Conservation (phyloP, 2,888 invertebrate genomes). For the Iselma pallidipennis region DNA sequence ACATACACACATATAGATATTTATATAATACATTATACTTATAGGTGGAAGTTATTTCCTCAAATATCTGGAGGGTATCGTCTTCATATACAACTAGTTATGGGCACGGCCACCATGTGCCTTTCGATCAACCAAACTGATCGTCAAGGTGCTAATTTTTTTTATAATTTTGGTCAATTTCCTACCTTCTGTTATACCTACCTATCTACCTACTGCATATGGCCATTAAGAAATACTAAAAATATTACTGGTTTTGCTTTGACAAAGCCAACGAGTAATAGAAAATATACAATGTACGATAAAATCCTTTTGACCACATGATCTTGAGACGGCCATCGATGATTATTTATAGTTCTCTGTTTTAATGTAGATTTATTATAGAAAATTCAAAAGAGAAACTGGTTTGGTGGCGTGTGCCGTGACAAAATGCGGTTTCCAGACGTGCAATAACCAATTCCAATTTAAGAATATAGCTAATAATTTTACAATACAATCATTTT, state of each 20-base stretch:
- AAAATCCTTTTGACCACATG: neutral
- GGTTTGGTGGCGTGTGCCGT: slow-evolving; percentile 1
- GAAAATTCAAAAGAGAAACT: neutral
- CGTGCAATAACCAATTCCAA: neutral
- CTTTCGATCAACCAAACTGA: slow-evolving; percentile 19
- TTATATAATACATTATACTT: too few relatives aligned
- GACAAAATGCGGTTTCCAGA: neutral
- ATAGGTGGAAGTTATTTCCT: slow-evolving; percentile 11
- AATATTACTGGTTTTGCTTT: neutral
- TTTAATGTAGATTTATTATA: neutral
- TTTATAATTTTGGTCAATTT: slow-evolving; percentile 35
- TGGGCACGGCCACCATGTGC: slow-evolving; percentile 8
- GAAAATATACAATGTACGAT: too few relatives aligned
- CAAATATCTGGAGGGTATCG: slow-evolving; percentile 13
- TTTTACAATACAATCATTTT: neutral
- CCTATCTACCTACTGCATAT: neutral
- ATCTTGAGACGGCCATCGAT: neutral
- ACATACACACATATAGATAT: neutral
- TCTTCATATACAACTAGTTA: neutral
- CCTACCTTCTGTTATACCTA: slow-evolving; percentile 23
- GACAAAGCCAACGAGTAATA: too few relatives aligned
- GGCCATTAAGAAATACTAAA: neutral
- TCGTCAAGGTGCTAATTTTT: slow-evolving; percentile 39
- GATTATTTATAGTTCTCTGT: neutral
- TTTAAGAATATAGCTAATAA: too few relatives aligned